Evolutionary conservation across 2,113 vertebrate genomes (phyloP), one percentile per base, ranked within the genome.

Genomic region (Tachycineta bicolor): DNA sequence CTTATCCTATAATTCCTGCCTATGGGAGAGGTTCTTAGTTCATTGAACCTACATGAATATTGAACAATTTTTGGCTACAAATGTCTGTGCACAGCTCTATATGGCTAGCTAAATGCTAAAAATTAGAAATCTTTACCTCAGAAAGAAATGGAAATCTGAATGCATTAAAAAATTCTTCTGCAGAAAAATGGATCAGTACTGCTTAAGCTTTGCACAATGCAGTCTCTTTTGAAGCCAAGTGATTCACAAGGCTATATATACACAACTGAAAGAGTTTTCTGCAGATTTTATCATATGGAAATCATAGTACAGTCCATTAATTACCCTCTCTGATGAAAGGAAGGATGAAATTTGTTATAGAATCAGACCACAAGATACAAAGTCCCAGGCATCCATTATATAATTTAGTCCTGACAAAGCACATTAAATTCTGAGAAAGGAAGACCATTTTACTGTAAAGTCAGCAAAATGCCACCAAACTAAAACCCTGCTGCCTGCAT

Each of bases 361-460:
- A 97, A 97, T 98, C 97, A 98, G 96, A 98, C 97, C 97, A 96
- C 96, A 98, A 97, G 97, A 97, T 89, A 97, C 92, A 96, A 97
- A 96, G 95, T 97, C 97, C 95, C 94, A 96, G 90, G 91, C 95
- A 95, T 97, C 97, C 95, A 96, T 98, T 98, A 97, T 95, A 59
- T 94, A 95, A 97, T 98, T 98, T 98, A 96, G 93, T 97, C 97
- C 97, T 98, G 98, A 98, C 96, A 71, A 97, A 98, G 97, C 97
- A 97, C 96, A 98, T 98, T 98, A 97, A 97, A 97, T 97, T 97
- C 93, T 97, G 94, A 93, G 97, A 95, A 96, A 96, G 93, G 78
- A 97, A 98, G 94, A 95, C 89, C 83, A 90, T 97, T 96, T 97
- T 98, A 96, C 91, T 97, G 94, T 97, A 97, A 96, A 98, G 97